These are phyloP conservation scores for Agrilus biguttatus DNA, from an alignment of 2,888 invertebrate genomes.

Conservation along the genomic window DNA sequence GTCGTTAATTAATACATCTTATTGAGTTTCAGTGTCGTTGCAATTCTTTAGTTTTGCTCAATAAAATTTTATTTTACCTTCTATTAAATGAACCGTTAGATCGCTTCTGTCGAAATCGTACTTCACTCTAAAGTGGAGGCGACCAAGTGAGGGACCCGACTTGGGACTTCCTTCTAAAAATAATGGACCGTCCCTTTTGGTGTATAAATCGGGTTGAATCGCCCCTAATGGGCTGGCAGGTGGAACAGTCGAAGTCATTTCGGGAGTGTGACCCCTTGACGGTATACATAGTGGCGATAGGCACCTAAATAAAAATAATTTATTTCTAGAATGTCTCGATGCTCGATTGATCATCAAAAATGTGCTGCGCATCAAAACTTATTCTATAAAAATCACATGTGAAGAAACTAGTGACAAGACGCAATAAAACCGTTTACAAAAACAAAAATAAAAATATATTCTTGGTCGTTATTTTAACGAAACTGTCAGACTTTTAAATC, in stretches of 20 bases:
- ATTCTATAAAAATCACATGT: no score
- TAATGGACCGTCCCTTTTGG: conserved; percentile 63
- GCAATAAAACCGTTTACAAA: no score
- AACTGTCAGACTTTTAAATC: no score
- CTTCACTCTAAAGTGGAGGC: conserved; percentile 69
- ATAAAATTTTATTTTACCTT: conserved; percentile 41
- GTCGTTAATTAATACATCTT: no score
- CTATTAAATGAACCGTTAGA: conserved; percentile 80
- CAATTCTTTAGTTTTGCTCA: no score
- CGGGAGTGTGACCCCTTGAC: conserved; percentile 35
- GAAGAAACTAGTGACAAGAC: no score
- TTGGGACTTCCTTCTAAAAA: conserved; percentile 46
- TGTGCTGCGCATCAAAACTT: no score
- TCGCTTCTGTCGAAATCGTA: conserved; percentile 86
- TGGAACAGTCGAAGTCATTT: conserved; percentile 30
- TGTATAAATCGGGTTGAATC: conserved; percentile 76
- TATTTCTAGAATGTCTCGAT: no score
- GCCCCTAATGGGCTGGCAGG: conserved; percentile 57
- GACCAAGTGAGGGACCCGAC: conserved; percentile 56
- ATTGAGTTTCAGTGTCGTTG: no score
- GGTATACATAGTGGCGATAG: conserved; percentile 67
- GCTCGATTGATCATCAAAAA: no score
- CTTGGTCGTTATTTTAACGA: no score
- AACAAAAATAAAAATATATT: no score
- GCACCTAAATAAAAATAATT: conserved; percentile 33